These are phyloP conservation scores for Drosophila atripex DNA, from an alignment of 2,888 invertebrate genomes.

Conservation along the genomic window DNA sequence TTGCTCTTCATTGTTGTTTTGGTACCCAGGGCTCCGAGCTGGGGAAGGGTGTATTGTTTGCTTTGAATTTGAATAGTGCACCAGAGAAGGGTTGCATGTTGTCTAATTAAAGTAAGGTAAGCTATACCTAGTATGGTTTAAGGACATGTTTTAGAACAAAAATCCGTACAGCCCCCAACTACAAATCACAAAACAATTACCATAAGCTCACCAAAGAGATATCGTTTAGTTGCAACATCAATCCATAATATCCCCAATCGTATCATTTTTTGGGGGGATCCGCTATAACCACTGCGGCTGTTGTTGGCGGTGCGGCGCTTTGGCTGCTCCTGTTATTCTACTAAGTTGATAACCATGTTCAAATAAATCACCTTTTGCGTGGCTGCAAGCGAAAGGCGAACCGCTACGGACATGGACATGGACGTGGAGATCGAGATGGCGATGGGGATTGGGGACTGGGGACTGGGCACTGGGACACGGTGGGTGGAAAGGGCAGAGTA, in stretches of 20 bases:
- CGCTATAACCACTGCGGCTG: slow-evolving; percentile 39
- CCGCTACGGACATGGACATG: slow-evolving; percentile 41
- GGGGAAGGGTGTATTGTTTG: slow-evolving; percentile 9
- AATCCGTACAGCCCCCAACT: no score
- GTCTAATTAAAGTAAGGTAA: neutral
- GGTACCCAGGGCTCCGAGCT: slow-evolving; percentile 17
- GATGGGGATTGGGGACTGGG: slow-evolving; percentile 8
- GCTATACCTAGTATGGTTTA: neutral
- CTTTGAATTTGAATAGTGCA: neutral
- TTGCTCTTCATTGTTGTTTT: slow-evolving; percentile 76
- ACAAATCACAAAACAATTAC: no score
- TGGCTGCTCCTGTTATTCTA: slow-evolving; percentile 81
- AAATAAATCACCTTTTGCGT: slow-evolving; percentile 83
- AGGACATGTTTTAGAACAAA: no score
- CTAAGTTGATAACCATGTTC: slow-evolving; percentile 84
- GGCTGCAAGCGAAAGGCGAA: slow-evolving; percentile 76
- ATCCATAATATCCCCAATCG: slow-evolving; percentile 8
- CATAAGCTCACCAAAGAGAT: neutral
- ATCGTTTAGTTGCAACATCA: neutral
- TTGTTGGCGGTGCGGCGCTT: slow-evolving; percentile 71
- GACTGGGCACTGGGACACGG: neutral
- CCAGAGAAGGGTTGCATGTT: neutral
- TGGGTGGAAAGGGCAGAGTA: neutral
- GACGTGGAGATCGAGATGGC: slow-evolving; percentile 36
- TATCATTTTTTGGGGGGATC: slow-evolving; percentile 38